These are phyloP conservation scores for Drosophila phalerata DNA, from an alignment of 2,888 invertebrate genomes.

Conservation along the genomic window DNA sequence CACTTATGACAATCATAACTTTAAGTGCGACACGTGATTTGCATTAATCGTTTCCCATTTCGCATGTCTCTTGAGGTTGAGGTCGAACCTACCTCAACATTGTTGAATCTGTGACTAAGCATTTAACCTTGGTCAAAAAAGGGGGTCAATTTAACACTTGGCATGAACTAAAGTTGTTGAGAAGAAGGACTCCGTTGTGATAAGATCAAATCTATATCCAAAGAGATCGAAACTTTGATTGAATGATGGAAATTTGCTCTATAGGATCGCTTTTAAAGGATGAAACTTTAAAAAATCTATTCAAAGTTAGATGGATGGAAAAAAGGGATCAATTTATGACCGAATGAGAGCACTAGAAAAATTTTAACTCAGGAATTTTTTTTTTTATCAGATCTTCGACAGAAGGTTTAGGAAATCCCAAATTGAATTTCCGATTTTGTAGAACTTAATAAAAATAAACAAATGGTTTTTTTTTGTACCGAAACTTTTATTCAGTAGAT, in stretches of 20 bases:
- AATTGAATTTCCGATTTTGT: background rate
- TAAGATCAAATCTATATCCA: background rate
- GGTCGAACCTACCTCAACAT: conserved; percentile 59
- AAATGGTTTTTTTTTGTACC: conserved; percentile 78
- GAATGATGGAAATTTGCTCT: no score
- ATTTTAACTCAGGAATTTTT: background rate
- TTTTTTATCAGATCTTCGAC: no score
- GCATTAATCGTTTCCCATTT: conserved; percentile 55
- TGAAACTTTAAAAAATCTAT: no score
- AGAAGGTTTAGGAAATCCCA: background rate
- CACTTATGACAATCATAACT: conserved; percentile 67
- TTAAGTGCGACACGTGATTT: conserved; percentile 55
- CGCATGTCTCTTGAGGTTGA: conserved; percentile 23
- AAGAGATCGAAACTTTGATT: no score
- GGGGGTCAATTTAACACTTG: background rate
- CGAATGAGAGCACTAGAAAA: no score
- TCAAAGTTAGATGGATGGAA: no score
- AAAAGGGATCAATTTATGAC: no score
- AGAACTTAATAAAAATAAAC: background rate
- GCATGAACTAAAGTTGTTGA: no score
- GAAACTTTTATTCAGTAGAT: conserved; percentile 85
- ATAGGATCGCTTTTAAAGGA: no score
- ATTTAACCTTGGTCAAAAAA: conserved; percentile 26
- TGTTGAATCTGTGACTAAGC: conserved; percentile 5
- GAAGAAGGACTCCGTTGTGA: background rate